A percentile compares a stretch with the other conserved stretches of the same genome.
These are phyloP conservation scores for Caenorhabditis panamensis DNA, from an alignment of 2,888 invertebrate species.

Conservation along the genomic window DNA sequence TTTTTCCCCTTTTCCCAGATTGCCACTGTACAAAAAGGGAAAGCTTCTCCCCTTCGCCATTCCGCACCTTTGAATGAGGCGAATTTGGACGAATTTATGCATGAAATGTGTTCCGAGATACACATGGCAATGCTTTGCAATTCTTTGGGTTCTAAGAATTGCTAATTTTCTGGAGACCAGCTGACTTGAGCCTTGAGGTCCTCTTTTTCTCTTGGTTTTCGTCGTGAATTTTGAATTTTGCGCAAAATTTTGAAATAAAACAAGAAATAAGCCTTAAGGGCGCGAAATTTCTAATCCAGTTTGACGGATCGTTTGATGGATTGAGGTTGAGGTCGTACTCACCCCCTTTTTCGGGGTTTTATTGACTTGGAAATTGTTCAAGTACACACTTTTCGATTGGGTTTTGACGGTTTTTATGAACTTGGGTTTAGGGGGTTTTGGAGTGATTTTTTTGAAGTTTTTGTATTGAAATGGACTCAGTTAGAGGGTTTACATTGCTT, in stretches of 20 bases:
- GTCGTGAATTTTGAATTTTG: too few relatives aligned
- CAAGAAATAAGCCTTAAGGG: too few relatives aligned
- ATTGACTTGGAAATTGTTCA: constrained; percentile 35
- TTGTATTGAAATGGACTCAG: too few relatives aligned
- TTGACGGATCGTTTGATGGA: constrained; percentile 49
- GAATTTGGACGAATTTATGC: constrained; percentile 29
- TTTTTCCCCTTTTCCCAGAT: not conserved
- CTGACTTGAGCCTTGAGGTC: constrained; percentile 36
- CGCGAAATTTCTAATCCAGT: constrained; percentile 55
- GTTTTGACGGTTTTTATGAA: too few relatives aligned
- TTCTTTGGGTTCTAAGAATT: too few relatives aligned
- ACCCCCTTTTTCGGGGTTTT: constrained; percentile 15
- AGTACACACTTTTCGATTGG: constrained; percentile 2
- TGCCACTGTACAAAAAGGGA: not conserved
- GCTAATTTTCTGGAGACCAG: constrained; percentile 44
- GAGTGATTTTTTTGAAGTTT: too few relatives aligned
- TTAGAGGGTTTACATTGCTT: too few relatives aligned
- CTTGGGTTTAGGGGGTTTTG: too few relatives aligned
- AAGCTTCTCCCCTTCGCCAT: constrained; percentile 15
- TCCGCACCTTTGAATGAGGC: constrained; percentile 18
- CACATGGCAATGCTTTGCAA: too few relatives aligned
- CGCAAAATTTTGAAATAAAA: too few relatives aligned
- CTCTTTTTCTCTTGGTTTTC: constrained; percentile 14
- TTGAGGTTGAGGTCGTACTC: constrained; percentile 48
- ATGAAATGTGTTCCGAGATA: constrained; percentile 48